Evolutionary conservation across 2,113 vertebrate genomes (phyloP).

Genomic region (Entelurus aequoreus): DNA sequence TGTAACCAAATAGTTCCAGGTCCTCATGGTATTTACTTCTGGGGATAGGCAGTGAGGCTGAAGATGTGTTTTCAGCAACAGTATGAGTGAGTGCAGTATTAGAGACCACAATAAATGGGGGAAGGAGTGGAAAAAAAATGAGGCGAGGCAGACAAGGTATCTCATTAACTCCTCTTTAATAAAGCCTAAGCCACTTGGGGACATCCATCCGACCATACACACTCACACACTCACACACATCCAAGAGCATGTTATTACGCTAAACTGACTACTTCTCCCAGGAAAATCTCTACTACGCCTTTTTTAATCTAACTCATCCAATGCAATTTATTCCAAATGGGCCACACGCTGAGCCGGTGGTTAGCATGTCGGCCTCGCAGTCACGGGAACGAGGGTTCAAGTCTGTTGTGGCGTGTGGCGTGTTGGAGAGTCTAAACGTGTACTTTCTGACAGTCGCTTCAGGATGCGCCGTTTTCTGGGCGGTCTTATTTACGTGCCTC

Average conservation of each 20-base stretch:
- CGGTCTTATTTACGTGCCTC: too few species aligned
- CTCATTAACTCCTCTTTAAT: slow-evolving; percentile 73
- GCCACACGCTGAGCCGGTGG: too few species aligned
- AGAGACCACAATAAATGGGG: slow-evolving; percentile 43
- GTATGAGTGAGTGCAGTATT: slow-evolving; percentile 28
- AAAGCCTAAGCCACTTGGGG: slow-evolving; percentile 57
- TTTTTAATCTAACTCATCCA: too few species aligned
- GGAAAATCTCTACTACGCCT: not conserved
- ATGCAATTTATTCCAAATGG: not conserved
- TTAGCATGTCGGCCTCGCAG: too few species aligned
- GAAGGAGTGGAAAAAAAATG: slow-evolving; percentile 40
- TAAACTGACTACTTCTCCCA: slow-evolving; percentile 6
- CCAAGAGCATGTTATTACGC: slow-evolving; percentile 9
- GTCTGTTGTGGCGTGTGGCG: too few species aligned
- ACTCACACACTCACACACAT: slow-evolving; percentile 21
- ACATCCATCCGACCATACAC: slow-evolving; percentile 38
- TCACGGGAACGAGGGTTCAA: too few species aligned
- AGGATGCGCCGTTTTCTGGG: too few species aligned
- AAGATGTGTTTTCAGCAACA: slow-evolving; percentile 30
- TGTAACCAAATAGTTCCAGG: slow-evolving; percentile 22
- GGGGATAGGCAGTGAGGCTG: slow-evolving; percentile 18
- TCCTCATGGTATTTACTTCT: slow-evolving; percentile 41
- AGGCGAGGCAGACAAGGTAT: slow-evolving; percentile 57
- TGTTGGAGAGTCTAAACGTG: too few species aligned
- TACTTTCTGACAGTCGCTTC: too few species aligned